Evolutionary conservation across 30 jellyfish, hydroid and myxozoan genomes (phyloP).

Genomic region (Sanderia malayensis): DNA sequence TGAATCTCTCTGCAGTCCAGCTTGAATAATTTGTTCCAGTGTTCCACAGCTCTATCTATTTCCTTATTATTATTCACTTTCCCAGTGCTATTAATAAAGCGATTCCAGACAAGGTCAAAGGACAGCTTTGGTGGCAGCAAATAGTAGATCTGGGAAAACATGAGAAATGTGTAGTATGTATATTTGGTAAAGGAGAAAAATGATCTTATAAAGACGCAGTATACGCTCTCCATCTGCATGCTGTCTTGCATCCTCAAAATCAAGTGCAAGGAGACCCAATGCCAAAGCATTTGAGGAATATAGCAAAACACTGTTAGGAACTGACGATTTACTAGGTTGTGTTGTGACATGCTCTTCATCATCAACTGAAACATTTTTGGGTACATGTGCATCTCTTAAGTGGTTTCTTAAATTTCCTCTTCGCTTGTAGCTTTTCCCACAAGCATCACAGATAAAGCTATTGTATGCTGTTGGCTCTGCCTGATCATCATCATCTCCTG

Average conservation of each 20-base stretch:
- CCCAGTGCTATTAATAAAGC: constrained; percentile 14
- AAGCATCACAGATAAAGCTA: constrained; percentile 17
- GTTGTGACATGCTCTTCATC: constrained; percentile 30
- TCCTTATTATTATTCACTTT: constrained; percentile 11
- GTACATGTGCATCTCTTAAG: constrained; percentile 34
- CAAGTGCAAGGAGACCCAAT: constrained; percentile 9
- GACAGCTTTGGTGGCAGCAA: constrained; percentile 31
- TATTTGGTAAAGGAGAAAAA: constrained; percentile 16
- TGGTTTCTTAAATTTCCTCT: constrained; percentile 26
- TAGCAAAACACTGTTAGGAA: constrained; percentile 9
- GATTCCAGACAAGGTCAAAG: constrained; percentile 25
- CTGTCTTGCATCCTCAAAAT: constrained; percentile 28
- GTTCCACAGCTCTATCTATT: constrained; percentile 21
- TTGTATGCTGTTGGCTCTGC: constrained; percentile 11
- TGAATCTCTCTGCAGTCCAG: constrained; percentile 20
- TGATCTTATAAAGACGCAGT: constrained; percentile 22
- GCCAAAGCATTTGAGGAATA: constrained; percentile 30
- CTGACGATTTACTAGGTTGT: constrained; percentile 18
- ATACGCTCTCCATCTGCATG: constrained; percentile 41
- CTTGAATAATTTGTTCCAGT: constrained; percentile 14
- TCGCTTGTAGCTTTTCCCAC: constrained; percentile 30
- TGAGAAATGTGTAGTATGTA: constrained; percentile 12
- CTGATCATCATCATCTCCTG: constrained; percentile 12
- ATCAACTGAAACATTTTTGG: constrained; percentile 24
- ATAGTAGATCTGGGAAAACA: constrained; percentile 20